phyloP scores from a whole-genome alignment of 1,140 invertebrate species.

The Magallana angulata region DNA sequence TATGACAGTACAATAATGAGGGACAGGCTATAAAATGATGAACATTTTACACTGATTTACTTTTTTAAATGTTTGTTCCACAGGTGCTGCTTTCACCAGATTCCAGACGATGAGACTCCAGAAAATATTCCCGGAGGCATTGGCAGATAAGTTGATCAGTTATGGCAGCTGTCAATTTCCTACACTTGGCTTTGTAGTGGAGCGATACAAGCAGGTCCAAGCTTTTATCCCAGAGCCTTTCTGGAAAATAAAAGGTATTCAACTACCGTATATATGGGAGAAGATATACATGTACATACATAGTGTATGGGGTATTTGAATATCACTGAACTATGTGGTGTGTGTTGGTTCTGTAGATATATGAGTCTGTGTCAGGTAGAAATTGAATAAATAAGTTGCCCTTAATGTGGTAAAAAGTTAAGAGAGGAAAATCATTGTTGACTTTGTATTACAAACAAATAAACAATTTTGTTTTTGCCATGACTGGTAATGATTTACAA shows the following conservation, averaged over 20 bases:
- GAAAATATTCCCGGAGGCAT: slow-evolving; percentile 88
- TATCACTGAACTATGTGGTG: too few species aligned
- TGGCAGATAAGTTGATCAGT: slow-evolving; percentile 90
- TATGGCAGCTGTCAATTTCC: slow-evolving; percentile 99
- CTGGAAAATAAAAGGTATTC: slow-evolving; percentile 95
- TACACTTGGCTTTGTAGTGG: slow-evolving; percentile 99
- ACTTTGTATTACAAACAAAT: too few species aligned
- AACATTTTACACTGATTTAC: too few species aligned
- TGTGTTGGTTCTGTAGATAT: too few species aligned
- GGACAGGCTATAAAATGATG: too few species aligned
- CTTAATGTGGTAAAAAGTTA: too few species aligned
- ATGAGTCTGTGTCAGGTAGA: too few species aligned
- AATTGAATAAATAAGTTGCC: too few species aligned
- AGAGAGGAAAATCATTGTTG: too few species aligned
- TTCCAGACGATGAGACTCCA: slow-evolving; percentile 96
- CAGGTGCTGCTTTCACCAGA: slow-evolving; percentile 98
- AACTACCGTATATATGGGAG: not conserved
- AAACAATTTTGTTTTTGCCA: too few species aligned
- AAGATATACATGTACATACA: not conserved
- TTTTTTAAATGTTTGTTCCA: not conserved
- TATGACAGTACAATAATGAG: too few species aligned
- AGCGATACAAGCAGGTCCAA: slow-evolving; percentile 98
- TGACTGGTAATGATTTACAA: too few species aligned
- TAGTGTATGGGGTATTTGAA: not conserved
- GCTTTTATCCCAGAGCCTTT: slow-evolving; percentile 98